A percentile compares a stretch with the other conserved stretches of the same genome.
phyloP scores from a whole-genome alignment of 2,113 vertebrate species.

The Clarias macrocephalus region DNA sequence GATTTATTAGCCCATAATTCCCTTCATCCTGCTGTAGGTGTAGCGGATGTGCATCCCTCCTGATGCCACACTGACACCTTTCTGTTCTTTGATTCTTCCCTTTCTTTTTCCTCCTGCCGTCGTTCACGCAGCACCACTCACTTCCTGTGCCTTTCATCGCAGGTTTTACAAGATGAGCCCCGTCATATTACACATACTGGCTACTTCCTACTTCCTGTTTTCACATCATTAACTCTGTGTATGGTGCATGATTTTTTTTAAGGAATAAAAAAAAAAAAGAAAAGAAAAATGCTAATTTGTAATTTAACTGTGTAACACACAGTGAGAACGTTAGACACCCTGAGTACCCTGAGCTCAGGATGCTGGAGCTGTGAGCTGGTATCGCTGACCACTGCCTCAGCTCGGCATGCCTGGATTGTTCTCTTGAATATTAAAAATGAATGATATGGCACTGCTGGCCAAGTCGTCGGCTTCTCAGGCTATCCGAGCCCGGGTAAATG shows the following conservation, averaged over 20 bases:
- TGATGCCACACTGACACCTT: neutral
- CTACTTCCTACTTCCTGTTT: conserved; percentile 26
- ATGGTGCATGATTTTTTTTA: neutral
- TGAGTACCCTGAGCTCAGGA: neutral
- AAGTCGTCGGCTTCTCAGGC: too few relatives aligned
- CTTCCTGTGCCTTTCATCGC: neutral
- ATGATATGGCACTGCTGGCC: neutral
- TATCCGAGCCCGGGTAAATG: too few relatives aligned
- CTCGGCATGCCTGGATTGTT: neutral
- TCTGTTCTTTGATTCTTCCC: neutral
- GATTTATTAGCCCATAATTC: conserved; percentile 33
- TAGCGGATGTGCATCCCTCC: conserved; percentile 13
- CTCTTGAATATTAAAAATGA: neutral
- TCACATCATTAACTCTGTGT: neutral
- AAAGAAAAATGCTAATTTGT: neutral
- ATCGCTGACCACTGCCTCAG: neutral
- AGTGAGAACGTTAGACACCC: neutral
- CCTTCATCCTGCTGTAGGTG: conserved; percentile 21
- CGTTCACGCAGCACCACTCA: neutral
- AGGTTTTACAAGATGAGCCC: neutral
- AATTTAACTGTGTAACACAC: neutral
- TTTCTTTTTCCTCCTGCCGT: conserved; percentile 17
- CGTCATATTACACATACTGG: neutral
- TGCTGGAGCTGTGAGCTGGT: neutral
- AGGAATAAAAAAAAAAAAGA: too few relatives aligned